A percentile compares a stretch with the other conserved stretches of the same genome.
phyloP scores from a whole-genome alignment of 2,888 invertebrate species.

The Malthinus flaveolus region DNA sequence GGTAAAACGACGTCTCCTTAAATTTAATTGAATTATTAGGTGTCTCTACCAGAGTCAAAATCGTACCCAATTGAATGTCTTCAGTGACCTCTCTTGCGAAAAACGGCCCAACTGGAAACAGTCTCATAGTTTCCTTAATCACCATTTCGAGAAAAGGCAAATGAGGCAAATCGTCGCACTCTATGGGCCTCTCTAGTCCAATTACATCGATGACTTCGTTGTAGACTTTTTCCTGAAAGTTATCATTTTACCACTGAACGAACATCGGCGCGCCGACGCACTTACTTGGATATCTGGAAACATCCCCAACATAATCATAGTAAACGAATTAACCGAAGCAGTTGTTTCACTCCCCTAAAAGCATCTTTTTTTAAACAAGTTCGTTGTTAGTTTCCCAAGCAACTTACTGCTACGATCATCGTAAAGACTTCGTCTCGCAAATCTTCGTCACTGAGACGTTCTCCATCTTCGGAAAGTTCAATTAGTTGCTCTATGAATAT shows the following conservation, averaged over 20 bases:
- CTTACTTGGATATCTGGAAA: slow-evolving; percentile 41
- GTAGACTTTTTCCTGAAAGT: slow-evolving; percentile 20
- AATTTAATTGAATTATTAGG: neutral
- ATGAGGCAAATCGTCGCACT: slow-evolving; percentile 15
- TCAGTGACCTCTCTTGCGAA: slow-evolving; percentile 12
- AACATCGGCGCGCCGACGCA: no score
- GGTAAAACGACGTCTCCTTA: slow-evolving; percentile 2
- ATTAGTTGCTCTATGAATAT: slow-evolving; percentile 57
- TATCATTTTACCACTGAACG: neutral
- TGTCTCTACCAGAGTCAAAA: neutral
- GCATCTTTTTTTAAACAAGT: no score
- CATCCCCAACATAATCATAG: slow-evolving; percentile 38
- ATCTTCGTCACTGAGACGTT: slow-evolving; percentile 50
- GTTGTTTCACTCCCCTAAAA: slow-evolving; percentile 44
- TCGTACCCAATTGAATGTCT: slow-evolving; percentile 25
- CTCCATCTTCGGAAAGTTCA: slow-evolving; percentile 54
- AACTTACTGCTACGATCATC: slow-evolving; percentile 59
- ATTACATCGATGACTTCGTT: slow-evolving; percentile 24
- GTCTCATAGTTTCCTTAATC: slow-evolving; percentile 28
- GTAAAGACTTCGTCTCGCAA: slow-evolving; percentile 59
- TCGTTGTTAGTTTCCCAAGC: slow-evolving; percentile 44
- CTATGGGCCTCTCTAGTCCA: slow-evolving; percentile 10
- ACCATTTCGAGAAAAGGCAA: slow-evolving; percentile 27
- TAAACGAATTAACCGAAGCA: slow-evolving; percentile 38
- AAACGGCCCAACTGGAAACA: slow-evolving; percentile 25